These are phyloP conservation scores for cattle (Bos taurus) DNA, from an alignment of 2,113 vertebrate genomes.

Conservation along the genomic window DNA sequence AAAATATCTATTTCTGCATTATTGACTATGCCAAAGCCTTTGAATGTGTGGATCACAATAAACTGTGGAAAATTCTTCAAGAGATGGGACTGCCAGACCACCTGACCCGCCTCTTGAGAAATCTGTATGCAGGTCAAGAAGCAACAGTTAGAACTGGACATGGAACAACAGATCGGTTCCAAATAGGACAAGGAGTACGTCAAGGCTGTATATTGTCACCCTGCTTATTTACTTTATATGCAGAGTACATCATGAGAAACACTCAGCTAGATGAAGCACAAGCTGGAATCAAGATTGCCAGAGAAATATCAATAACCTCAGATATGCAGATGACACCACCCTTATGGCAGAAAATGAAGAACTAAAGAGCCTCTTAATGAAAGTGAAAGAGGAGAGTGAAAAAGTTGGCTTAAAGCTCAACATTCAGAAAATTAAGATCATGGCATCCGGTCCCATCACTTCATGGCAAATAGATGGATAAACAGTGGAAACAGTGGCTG, in stretches of 20 bases:
- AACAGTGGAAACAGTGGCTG: neutral
- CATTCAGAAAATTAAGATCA: neutral
- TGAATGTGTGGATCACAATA: neutral
- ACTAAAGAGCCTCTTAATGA: neutral
- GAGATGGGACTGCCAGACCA: neutral
- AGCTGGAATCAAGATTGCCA: neutral
- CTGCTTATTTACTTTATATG: neutral
- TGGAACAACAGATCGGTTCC: neutral
- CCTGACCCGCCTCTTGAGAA: neutral
- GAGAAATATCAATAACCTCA: neutral
- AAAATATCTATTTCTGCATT: neutral
- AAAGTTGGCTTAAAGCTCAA: neutral
- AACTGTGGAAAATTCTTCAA: neutral
- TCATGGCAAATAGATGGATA: neutral
- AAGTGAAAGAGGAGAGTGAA: neutral
- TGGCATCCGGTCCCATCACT: neutral
- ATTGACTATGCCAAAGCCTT: neutral
- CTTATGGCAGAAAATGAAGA: neutral
- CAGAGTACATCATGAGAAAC: neutral
- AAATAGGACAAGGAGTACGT: neutral
- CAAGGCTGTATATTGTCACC: neutral
- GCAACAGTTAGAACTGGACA: neutral
- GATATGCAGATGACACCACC: neutral
- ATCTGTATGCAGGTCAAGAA: neutral
- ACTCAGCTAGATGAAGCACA: rapidly evolving